phyloP scores from a whole-genome alignment of 2,888 invertebrate species.

The Herminia tarsipennalis region DNA sequence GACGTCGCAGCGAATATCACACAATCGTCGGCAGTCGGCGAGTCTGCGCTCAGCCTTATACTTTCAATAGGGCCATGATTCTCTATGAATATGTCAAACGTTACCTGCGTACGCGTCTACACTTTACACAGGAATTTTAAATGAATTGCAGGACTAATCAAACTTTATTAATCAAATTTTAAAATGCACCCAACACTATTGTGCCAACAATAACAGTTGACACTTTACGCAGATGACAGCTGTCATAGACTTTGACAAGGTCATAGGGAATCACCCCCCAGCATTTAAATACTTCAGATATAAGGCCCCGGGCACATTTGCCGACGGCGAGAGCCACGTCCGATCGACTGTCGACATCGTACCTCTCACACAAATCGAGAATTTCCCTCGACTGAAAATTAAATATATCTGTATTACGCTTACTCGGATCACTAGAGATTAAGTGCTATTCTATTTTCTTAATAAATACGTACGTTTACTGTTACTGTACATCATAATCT shows the following conservation, averaged over 20 bases:
- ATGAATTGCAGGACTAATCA: too few species aligned
- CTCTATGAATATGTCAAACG: not conserved
- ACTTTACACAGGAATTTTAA: not conserved
- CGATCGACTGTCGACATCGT: conserved; percentile 61
- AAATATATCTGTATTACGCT: conserved; percentile 83
- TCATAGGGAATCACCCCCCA: conserved; percentile 3
- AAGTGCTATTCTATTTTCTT: conserved; percentile 84
- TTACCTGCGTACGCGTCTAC: not conserved
- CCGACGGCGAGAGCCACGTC: conserved; percentile 31
- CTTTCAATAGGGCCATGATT: not conserved
- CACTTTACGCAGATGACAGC: not conserved
- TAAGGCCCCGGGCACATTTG: conserved; percentile 17
- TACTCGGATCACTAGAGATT: conserved; percentile 83
- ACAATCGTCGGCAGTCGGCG: conserved; percentile 57
- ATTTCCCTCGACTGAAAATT: conserved; percentile 80
- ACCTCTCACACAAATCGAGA: conserved; percentile 81
- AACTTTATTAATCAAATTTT: not conserved
- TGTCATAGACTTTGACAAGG: not conserved
- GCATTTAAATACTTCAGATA: conserved; percentile 20
- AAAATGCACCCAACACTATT: not conserved
- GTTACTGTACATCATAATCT: conserved; percentile 62
- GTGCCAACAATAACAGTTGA: not conserved
- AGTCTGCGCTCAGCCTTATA: conserved; percentile 23
- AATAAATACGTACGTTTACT: conserved; percentile 77
- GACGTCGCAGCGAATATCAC: conserved; percentile 71